phyloP scores from a whole-genome alignment of 2,113 vertebrate species.

The Hemibagrus wyckioides region DNA sequence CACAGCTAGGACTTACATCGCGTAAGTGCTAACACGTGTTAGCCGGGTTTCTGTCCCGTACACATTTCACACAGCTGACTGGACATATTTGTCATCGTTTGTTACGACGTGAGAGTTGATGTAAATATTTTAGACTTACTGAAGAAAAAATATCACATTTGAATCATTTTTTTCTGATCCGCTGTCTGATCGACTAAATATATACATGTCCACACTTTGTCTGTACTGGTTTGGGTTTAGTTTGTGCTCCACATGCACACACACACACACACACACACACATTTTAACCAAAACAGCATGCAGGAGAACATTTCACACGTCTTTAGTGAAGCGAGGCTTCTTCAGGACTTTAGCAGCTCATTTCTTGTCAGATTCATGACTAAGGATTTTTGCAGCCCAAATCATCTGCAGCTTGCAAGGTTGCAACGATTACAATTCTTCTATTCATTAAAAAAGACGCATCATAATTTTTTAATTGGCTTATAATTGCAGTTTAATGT shows the following conservation, averaged over 20 bases:
- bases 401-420: not conserved
- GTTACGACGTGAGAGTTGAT: not conserved
- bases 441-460: not conserved
- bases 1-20: not conserved
- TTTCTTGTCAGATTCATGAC: not conserved
- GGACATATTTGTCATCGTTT: not conserved
- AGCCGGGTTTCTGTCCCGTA: not conserved
- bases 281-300: not conserved
- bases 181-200: not conserved
- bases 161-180: not conserved
- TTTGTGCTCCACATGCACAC: too few relatives aligned
- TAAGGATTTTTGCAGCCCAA: not conserved
- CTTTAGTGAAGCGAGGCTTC: not conserved
- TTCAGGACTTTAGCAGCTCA: not conserved
- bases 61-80: not conserved
- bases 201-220: not conserved
- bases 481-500: not conserved
- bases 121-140: not conserved
- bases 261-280: not conserved
- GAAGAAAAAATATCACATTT: not conserved
- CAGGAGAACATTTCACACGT: not conserved
- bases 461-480: not conserved
- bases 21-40: conserved; percentile 21
- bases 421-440: not conserved
- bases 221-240: not conserved